Conservation (phyloP, 2,888 invertebrate species). For the Limnephilus auricula region DNA sequence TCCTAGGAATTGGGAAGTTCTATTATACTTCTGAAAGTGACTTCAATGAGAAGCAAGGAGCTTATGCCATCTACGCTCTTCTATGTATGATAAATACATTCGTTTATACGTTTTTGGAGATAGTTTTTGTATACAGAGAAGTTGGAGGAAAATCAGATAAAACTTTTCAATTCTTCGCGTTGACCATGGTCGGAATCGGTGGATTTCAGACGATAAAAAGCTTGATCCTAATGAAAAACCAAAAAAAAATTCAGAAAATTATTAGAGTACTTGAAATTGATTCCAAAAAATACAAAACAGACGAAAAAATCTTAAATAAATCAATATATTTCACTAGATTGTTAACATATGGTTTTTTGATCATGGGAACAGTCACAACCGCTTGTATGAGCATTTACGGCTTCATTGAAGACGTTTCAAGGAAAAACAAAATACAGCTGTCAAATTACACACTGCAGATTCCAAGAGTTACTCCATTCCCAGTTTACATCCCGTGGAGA, state of each 20-base stretch:
- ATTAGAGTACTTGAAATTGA: constrained; percentile 61
- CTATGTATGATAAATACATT: constrained; percentile 57
- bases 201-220: constrained; percentile 60
- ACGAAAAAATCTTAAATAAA: constrained; percentile 52
- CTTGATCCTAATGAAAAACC: constrained; percentile 63
- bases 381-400: constrained; percentile 56
- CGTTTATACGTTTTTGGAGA: constrained; percentile 59
- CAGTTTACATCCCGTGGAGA: constrained; percentile 63
- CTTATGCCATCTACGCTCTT: constrained; percentile 54
- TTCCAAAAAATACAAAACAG: constrained; percentile 51
- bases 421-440: constrained; percentile 37
- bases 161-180: constrained; percentile 58
- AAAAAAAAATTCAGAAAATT: constrained; percentile 62
- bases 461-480: constrained; percentile 59
- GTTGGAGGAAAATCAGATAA: constrained; percentile 57
- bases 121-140: constrained; percentile 54
- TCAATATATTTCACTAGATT: constrained; percentile 59
- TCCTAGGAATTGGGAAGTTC: constrained; percentile 63
- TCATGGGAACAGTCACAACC: constrained; percentile 62
- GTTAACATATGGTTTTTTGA: constrained; percentile 60
- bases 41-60: constrained; percentile 58
- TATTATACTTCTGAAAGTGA: constrained; percentile 61
- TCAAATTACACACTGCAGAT: constrained; percentile 58
- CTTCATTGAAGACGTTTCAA: constrained; percentile 57
- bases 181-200: constrained; percentile 57